A percentile compares a stretch with the other conserved stretches of the same genome.
Conservation (phyloP, 1,140 invertebrate genomes). For the Portunus trituberculatus region DNA sequence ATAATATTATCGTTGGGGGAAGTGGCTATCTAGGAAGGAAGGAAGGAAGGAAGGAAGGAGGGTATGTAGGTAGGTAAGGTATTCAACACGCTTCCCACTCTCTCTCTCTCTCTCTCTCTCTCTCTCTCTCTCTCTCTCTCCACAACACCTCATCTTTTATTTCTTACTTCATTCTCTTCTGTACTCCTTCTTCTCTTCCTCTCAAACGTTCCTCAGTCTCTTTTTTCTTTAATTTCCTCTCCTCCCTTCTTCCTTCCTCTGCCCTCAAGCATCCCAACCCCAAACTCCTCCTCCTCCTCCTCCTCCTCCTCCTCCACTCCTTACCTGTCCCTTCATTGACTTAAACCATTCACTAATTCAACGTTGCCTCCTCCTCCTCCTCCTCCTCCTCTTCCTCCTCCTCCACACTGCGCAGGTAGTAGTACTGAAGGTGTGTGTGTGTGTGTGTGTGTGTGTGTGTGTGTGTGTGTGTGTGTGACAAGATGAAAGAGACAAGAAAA, state of each 20-base stretch:
- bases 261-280: neutral
- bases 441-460: slow-evolving; percentile 33
- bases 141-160: neutral
- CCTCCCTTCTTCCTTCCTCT: neutral
- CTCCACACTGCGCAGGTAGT: neutral
- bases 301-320: neutral
- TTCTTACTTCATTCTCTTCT: neutral
- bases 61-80: too few species aligned
- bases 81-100: neutral
- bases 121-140: neutral
- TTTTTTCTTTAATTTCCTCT: neutral
- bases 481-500: neutral
- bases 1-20: slow-evolving; percentile 34
- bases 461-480: neutral
- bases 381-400: neutral
- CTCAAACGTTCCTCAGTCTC: too few species aligned
- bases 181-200: neutral
- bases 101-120: neutral
- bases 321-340: neutral
- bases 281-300: neutral
- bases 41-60: too few species aligned
- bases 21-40: too few species aligned
- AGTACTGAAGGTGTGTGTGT: neutral
- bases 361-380: neutral
- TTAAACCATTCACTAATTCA: slow-evolving; percentile 14